Base-by-base conservation (phyloP, 2,113 vertebrate genomes). In the Triplophysa tibetana region DNA sequence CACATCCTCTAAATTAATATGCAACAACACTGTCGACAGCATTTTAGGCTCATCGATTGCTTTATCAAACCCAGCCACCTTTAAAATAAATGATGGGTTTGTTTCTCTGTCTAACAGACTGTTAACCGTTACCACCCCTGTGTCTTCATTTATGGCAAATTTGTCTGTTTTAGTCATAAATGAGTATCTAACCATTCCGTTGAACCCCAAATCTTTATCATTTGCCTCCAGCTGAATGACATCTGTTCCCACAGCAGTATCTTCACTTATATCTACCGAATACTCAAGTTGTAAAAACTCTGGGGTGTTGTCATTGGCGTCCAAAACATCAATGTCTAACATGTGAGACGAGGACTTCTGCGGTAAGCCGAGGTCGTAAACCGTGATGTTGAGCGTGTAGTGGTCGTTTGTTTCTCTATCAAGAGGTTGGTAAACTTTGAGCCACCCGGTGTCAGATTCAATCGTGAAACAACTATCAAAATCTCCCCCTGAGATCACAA, bases 361-460 rank as follows among this genome's bases (percentile, higher is more conserved):
- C 5, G 95, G 94, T 87, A 94, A 89, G 48, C 95, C 95, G 78
- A 96, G 94, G 86, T 96, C 95, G 82, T 90, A 94, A 1, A 91
- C 94, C 0, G 93, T 95, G 78, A 96, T 74, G 83, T 95, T 96
- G 56, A 96, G 85, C 24, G 87, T 90, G 16, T 95, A 94, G 69
- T 82, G 89, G 82, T 94, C 92, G 77, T 85, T 90, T 6, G 87
- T 68, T 85, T 96, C 95, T 83, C 93, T 86, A 80, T 96, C 94
- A 68, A 96, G 93, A 0, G 92, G 92, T 83, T 93, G 91, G 3
- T 94, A 85, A 83, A 94, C 85, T 85, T 90, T 91, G 65, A 96
- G 83, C 89, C 93, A 87, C 75, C 95, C 95, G 21, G 88, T 92
- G 85, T 96, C 94, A 89, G 93, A 89, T 79, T 94, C 94, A 83